Evolutionary conservation across 2,888 invertebrate genomes (phyloP).

Genomic region (Drosophila macrospina): DNA sequence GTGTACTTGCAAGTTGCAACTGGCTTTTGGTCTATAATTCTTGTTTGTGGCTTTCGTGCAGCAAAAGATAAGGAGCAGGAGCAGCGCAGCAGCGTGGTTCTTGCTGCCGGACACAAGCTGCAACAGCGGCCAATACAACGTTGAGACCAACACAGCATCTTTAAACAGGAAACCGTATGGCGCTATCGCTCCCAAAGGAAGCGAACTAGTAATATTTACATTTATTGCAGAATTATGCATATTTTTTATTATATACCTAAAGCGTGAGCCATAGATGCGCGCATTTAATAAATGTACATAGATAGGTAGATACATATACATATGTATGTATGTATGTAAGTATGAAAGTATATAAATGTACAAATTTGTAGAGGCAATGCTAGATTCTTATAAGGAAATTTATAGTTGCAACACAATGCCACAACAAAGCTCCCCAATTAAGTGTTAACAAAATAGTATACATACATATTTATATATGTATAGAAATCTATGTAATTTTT

Average conservation of each 20-base stretch:
- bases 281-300: slow-evolving; percentile 8
- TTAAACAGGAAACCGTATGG: slow-evolving; percentile 72
- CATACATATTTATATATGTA: no score
- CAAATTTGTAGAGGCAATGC: no score
- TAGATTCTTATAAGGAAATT: background rate
- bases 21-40: slow-evolving; percentile 79
- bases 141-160: slow-evolving; percentile 34
- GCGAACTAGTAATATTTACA: slow-evolving; percentile 62
- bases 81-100: slow-evolving; percentile 47
- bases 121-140: slow-evolving; percentile 20
- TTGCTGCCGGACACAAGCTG: slow-evolving; percentile 38
- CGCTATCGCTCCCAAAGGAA: slow-evolving; percentile 77
- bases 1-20: slow-evolving; percentile 70
- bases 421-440: background rate
- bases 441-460: slow-evolving; percentile 3
- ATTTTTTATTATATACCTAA: slow-evolving; percentile 39
- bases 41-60: slow-evolving; percentile 77
- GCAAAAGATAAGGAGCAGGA: slow-evolving; percentile 73
- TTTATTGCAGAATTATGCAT: slow-evolving; percentile 67
- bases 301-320: background rate
- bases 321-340: slow-evolving; percentile 1
- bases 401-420: background rate
- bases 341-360: background rate
- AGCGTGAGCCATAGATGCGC: slow-evolving; percentile 24
- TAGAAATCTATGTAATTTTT: no score